Evolutionary conservation across 1,140 invertebrate species (phyloP).

Genomic region (Polypedilum vanderplanki): DNA sequence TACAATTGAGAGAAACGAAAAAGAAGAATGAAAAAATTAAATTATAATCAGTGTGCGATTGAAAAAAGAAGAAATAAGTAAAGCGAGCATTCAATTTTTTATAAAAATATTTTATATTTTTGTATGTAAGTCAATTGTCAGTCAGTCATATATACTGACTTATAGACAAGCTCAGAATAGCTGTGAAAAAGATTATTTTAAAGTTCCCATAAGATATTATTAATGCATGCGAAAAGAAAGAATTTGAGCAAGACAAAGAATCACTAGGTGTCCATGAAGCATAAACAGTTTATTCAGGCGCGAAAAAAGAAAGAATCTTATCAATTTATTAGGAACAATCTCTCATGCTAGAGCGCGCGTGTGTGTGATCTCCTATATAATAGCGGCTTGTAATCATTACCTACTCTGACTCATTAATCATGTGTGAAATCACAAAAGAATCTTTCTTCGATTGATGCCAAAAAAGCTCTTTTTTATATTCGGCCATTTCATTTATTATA

Average conservation of each 20-base stretch:
- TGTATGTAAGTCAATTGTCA: too few species aligned
- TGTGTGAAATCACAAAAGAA: conserved; percentile 12
- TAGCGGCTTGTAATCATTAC: conserved; percentile 11
- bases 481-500: background rate
- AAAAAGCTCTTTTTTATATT: background rate
- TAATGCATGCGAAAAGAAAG: background rate
- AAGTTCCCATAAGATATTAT: background rate
- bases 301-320: too few species aligned
- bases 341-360: background rate
- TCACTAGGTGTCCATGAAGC: conserved; percentile 3
- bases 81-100: too few species aligned
- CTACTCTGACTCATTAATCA: background rate
- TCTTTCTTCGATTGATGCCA: background rate
- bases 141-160: too few species aligned
- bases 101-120: too few species aligned
- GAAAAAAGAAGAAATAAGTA: too few species aligned
- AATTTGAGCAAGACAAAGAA: background rate
- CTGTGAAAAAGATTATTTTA: background rate
- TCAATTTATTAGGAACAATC: too few species aligned
- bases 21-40: too few species aligned
- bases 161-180: background rate
- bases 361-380: background rate
- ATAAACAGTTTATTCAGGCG: background rate
- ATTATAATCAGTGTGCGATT: too few species aligned
- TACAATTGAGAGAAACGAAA: too few species aligned